These are phyloP conservation scores for Ochropleura leucogaster DNA, from an alignment of 2,888 invertebrate species.

Conservation along the genomic window DNA sequence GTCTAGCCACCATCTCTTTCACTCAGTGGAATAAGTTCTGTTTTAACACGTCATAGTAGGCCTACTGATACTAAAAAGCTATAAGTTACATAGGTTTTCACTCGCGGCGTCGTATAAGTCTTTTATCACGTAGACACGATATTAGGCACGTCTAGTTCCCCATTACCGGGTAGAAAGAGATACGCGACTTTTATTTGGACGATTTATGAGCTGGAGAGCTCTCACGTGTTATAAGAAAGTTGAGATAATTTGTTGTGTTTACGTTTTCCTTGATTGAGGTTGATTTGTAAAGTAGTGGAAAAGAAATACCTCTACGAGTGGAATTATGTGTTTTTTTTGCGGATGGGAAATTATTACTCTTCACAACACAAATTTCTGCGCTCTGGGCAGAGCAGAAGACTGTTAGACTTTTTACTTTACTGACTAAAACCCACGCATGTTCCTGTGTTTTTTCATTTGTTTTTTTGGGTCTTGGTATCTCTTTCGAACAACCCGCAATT, in stretches of 20 bases:
- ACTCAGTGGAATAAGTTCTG: too few relatives aligned
- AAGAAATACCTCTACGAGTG: not conserved
- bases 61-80: not conserved
- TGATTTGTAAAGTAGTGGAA: not conserved
- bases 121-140: conserved; percentile 11
- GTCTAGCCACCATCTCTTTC: too few relatives aligned
- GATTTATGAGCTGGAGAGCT: conserved; percentile 21
- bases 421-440: too few relatives aligned
- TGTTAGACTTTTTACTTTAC: too few relatives aligned
- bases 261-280: not conserved
- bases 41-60: too few relatives aligned
- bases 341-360: too few relatives aligned
- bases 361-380: too few relatives aligned
- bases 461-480: too few relatives aligned
- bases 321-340: too few relatives aligned
- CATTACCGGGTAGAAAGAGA: not conserved
- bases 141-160: conserved; percentile 10
- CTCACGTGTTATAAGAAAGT: not conserved
- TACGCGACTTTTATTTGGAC: not conserved
- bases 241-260: not conserved
- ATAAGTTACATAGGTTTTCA: conserved; percentile 18
- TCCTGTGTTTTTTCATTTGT: too few relatives aligned
- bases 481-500: too few relatives aligned
- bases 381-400: too few relatives aligned
- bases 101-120: conserved; percentile 16